A percentile compares a stretch with the other conserved stretches of the same genome.
phyloP scores from a whole-genome alignment of 2,888 invertebrate species.

The Parnassius apollo region DNA sequence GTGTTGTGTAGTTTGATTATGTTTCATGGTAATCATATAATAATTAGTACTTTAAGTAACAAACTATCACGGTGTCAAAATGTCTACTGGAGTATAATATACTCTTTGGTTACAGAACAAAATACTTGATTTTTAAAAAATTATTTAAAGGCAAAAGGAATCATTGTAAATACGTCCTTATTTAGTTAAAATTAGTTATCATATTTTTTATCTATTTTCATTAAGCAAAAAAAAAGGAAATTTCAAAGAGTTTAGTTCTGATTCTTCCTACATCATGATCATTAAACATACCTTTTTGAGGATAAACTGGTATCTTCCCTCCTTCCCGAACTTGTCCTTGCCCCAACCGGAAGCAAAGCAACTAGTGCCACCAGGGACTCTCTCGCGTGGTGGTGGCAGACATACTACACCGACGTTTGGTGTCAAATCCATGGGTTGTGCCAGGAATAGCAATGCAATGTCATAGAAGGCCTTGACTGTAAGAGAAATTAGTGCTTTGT shows the following conservation, averaged over 20 bases:
- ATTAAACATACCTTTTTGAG: conserved; percentile 46
- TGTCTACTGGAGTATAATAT: no score
- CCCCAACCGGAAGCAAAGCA: conserved; percentile 90
- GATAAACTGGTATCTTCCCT: conserved; percentile 67
- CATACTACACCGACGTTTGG: conserved; percentile 87
- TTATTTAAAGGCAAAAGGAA: no score
- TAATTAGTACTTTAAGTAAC: no score
- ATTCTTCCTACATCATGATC: conserved; percentile 5
- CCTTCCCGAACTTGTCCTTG: conserved; percentile 84
- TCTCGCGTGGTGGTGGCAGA: conserved; percentile 73
- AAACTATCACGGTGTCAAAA: no score
- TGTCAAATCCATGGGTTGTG: conserved; percentile 80
- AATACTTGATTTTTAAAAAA: no score
- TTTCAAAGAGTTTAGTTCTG: not conserved
- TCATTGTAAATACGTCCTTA: no score
- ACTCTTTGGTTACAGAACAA: no score
- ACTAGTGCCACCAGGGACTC: conserved; percentile 50
- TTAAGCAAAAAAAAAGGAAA: no score
- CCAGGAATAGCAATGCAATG: conserved; percentile 85
- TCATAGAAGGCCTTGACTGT: conserved; percentile 87
- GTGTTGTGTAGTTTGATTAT: no score
- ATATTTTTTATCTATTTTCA: no score
- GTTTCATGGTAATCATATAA: no score
- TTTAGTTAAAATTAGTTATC: no score
- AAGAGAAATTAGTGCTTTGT: not conserved